Evolutionary conservation across 2,888 invertebrate species (phyloP), one percentile per base, ranked within the genome.

Genomic region (Dastarcus helophoroides): DNA sequence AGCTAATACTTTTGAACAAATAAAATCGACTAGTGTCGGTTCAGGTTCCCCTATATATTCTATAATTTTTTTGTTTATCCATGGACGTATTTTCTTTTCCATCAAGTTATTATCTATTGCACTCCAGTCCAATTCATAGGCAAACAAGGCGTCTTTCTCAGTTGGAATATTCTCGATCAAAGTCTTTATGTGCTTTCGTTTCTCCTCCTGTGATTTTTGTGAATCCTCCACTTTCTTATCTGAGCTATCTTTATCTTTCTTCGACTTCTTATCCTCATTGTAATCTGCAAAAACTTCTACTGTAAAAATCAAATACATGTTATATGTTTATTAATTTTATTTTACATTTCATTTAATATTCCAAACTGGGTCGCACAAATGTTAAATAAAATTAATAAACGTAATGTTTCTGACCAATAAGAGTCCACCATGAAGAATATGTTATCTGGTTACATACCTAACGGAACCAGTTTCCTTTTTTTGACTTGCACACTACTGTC

Each of bases 41-140:
- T 98, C 98, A 10, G 97, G 97, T 65, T 99, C 98, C 19, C 98
- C 97, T 56, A 99, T 95, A 65, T 97, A 98, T 65, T 98, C 97
- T 41, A 94, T 85, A 34, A 99, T 95, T 68, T 99, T 99, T 67
- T 97, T 99, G 65, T 94, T 94, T 49, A 99, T 94, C 98, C 98
- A 99, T 25, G 98, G 97, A 40, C 91, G 78, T 58, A 99, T 94
- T 60, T 95, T 80, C 58, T 84, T 84, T 60, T 95, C 93, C 89
- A 97, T 94, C 47, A 83, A 65, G 38, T 65, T 64, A 60, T 70
- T 68, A 54, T 79, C 77, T 68, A 76, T 74, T 69, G 72, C 75
- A 61, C 50, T 73, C 81, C 90, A 94, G 62, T 95, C 94, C 30
- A 99, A 75, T 48, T 82, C 79, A 64, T 88, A 95, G 42, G 81